Base-by-base conservation (phyloP, 2,797 vertebrate genomes). In the Poecilia wingei region DNA sequence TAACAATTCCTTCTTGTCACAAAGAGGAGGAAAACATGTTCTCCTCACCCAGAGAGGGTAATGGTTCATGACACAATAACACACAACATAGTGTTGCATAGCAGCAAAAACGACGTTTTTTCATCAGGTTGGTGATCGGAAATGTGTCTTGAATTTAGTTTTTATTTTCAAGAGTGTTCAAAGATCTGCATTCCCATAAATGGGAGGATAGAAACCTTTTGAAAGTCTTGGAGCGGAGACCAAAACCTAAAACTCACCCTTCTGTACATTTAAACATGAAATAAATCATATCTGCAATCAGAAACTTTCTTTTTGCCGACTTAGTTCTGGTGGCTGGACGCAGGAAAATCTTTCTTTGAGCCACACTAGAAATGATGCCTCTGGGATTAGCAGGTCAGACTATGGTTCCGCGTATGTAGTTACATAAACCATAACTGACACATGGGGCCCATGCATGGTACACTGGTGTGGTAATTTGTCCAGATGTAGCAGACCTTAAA, bases 1-100 rank as follows among this genome's bases (percentile, higher is more conserved):
- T 95, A 96, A 95, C 93, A 96, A 95, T 96, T 96, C 95, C 94
- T 92, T 94, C 92, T 96, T 95, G 94, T 95, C 94, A 92, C 91
- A 88, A 82, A 90, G 88, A 93, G 84, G 88, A 94, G 91, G 89
- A 93, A 92, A 94, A 94, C 88, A 93, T 90, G 91, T 90, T 93
- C 90, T 89, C 87, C 81, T 93, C 90, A 92, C 87, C 88, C 87
- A 70, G 84, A 93, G 87, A 83, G 86, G 87, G 83, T 75, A 83
- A 87, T 76, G 84, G 83, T 89, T 89, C 88, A 87, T 90, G 89
- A 93, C 92, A 94, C 91, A 92, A 86, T 81, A 90, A 87, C 83
- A 86, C 84, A 82, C 81, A 77, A 76, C 80, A 91, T 77, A 73
- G 84, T 76, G 80, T 68, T 79, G 87, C 85, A 83, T 74, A 61